phyloP scores from a whole-genome alignment of 2,797 vertebrate genomes.

The Cynopterus sphinx region DNA sequence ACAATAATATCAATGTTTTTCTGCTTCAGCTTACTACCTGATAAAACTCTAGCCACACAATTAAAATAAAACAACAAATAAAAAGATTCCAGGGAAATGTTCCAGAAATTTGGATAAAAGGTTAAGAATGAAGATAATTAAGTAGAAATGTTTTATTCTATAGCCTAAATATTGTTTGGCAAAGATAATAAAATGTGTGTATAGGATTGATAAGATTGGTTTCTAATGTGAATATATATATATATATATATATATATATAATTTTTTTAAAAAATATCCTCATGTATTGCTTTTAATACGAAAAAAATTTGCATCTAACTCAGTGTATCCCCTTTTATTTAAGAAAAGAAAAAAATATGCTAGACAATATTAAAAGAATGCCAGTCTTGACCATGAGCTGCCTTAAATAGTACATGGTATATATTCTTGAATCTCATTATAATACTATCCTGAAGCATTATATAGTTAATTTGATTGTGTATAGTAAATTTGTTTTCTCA shows the following conservation, averaged over 20 bases:
- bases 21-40: not conserved
- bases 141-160: not conserved
- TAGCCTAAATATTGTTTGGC: not conserved
- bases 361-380: not conserved
- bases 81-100: not conserved
- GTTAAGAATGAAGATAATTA: not conserved
- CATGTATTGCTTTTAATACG: not conserved
- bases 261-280: not conserved
- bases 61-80: not conserved
- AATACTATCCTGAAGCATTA: not conserved
- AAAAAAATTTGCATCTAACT: not conserved
- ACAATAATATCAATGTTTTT: not conserved
- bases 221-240: not conserved
- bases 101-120: not conserved
- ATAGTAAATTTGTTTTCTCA: not conserved
- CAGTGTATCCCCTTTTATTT: not conserved
- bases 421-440: not conserved
- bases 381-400: accelerated
- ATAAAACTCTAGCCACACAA: not conserved
- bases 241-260: too few relatives aligned
- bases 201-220: not conserved
- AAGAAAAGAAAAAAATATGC: not conserved
- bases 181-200: not conserved
- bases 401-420: not conserved
- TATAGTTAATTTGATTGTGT: not conserved